Conservation (phyloP, 2,888 invertebrate species). For the Eupithecia subumbrata region DNA sequence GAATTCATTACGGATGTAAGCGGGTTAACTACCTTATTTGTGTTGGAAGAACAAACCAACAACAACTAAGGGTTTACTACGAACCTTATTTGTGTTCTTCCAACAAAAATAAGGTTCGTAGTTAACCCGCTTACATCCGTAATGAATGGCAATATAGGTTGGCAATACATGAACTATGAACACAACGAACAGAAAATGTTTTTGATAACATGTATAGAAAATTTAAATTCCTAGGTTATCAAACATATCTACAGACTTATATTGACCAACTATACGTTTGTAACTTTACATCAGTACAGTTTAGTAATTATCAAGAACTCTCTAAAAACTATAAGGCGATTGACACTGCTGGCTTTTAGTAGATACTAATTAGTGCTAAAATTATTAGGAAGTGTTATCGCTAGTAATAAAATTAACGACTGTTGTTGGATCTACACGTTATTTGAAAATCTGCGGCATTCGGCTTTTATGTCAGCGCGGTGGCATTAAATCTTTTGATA, state of each 20-base stretch:
- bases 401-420: constrained; percentile 33
- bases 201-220: not conserved
- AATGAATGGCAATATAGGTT: no score
- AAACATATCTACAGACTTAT: no score
- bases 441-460: constrained; percentile 32
- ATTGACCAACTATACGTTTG: no score
- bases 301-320: not conserved
- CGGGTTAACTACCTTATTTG: no score
- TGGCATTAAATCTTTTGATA: constrained; percentile 26
- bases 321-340: constrained; percentile 14
- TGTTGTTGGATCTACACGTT: constrained; percentile 25
- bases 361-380: constrained; percentile 24
- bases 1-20: no score
- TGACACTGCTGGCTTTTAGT: constrained; percentile 19
- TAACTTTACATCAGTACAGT: not conserved
- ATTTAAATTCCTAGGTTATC: not conserved
- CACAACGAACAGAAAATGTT: not conserved
- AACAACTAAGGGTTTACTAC: no score
- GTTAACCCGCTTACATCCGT: no score
- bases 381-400: constrained; percentile 26
- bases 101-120: no score
- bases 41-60: no score
- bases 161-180: no score
- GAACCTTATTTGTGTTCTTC: no score
- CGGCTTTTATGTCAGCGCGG: constrained; percentile 24